Conservation (phyloP, 1,140 invertebrate genomes). For the Marisa cornuarietis region DNA sequence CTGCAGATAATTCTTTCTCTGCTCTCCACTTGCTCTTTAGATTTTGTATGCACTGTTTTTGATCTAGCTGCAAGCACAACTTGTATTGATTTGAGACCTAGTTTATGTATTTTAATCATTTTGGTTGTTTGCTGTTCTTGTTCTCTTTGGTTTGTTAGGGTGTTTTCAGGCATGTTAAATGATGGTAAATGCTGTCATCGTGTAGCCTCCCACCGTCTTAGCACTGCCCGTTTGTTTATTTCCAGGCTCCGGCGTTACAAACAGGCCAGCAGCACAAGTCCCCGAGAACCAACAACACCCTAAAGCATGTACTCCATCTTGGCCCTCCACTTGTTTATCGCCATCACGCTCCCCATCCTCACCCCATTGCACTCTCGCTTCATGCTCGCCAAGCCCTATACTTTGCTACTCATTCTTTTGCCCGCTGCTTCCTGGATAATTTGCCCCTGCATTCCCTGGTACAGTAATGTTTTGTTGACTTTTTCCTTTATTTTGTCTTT, state of each 20-base stretch:
- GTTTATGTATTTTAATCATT: too few species aligned
- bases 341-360: slow-evolving; percentile 7
- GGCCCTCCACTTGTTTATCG: slow-evolving; percentile 3
- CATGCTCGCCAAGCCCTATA: neutral
- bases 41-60: too few species aligned
- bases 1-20: too few species aligned
- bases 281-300: slow-evolving; percentile 54
- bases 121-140: too few species aligned
- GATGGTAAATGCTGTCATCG: too few species aligned
- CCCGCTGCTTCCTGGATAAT: neutral
- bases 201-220: slow-evolving; percentile 23
- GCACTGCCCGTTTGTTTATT: slow-evolving; percentile 29
- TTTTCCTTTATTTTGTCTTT: neutral
- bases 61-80: too few species aligned
- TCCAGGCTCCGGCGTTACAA: slow-evolving; percentile 62
- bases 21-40: too few species aligned
- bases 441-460: neutral
- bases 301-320: slow-evolving; percentile 36
- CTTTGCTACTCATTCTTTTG: neutral
- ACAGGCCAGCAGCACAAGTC: slow-evolving; percentile 57
- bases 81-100: too few species aligned
- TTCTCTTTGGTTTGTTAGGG: too few species aligned
- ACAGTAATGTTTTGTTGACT: neutral
- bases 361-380: neutral
- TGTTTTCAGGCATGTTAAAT: too few species aligned